Conservation (phyloP, 1,140 invertebrate species). For the Daktulosphaira vitifoliae region DNA sequence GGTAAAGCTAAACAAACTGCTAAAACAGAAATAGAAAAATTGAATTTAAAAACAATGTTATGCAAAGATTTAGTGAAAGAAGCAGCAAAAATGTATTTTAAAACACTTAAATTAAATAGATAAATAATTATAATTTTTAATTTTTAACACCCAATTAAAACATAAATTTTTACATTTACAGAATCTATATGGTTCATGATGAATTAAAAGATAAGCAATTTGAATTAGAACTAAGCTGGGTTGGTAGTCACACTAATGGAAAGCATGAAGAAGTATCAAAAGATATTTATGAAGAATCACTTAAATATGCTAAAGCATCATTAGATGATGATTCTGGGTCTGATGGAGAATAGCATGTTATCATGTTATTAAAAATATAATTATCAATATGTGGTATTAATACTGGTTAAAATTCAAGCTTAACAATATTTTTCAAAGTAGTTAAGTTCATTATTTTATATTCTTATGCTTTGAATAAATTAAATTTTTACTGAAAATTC, state of each 20-base stretch:
- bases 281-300: conserved; percentile 58
- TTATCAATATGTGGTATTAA: too few relatives aligned
- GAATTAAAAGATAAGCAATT: conserved; percentile 98
- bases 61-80: conserved; percentile 84
- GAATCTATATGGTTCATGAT: conserved; percentile 94
- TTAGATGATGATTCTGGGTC: conserved; percentile 75
- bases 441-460: too few relatives aligned
- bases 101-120: not conserved
- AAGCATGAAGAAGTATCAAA: conserved; percentile 63
- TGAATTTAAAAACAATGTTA: conserved; percentile 77
- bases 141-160: not conserved
- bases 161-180: conserved; percentile 46
- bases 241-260: conserved; percentile 72
- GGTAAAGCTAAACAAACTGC: conserved; percentile 98
- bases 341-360: conserved; percentile 53
- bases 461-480: too few relatives aligned
- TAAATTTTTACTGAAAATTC: too few relatives aligned
- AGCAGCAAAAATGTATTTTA: conserved; percentile 83
- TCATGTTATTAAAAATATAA: conserved; percentile 10
- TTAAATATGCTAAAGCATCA: conserved; percentile 70
- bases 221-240: conserved; percentile 95
- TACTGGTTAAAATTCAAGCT: too few relatives aligned
- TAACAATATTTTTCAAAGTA: too few relatives aligned
- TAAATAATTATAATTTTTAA: not conserved
- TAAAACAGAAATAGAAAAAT: conserved; percentile 99